phyloP scores from a whole-genome alignment of 2,113 vertebrate genomes.

The Benitochromis conjunctus region DNA sequence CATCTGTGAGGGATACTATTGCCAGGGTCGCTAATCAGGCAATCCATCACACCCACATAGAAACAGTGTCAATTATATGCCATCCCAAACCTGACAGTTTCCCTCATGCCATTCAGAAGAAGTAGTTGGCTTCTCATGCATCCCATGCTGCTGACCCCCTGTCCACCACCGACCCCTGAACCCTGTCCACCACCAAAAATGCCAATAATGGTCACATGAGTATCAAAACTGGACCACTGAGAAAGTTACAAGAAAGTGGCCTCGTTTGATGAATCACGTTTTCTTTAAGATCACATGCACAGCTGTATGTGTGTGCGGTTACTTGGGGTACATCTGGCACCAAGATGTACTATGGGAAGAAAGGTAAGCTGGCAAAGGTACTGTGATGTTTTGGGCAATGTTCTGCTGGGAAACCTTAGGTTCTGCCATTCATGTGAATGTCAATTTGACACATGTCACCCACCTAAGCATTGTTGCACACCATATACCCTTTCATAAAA shows the following conservation, averaged over 20 bases:
- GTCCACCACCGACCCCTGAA: neutral
- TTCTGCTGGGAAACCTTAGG: neutral
- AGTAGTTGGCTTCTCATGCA: neutral
- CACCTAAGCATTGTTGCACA: neutral
- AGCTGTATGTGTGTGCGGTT: neutral
- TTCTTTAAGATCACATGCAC: neutral
- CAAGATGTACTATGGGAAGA: neutral
- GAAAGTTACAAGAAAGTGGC: neutral
- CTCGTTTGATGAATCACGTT: neutral
- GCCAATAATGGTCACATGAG: neutral
- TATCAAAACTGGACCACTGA: neutral
- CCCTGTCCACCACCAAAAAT: neutral
- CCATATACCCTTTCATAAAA: neutral
- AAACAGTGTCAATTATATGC: conserved; percentile 81
- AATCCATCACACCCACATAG: conserved; percentile 85
- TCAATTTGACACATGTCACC: neutral
- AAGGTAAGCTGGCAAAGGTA: neutral
- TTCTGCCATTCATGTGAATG: neutral
- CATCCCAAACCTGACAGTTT: conserved; percentile 65
- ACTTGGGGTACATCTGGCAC: neutral
- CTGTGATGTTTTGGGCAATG: neutral
- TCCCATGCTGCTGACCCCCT: neutral
- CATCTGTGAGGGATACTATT: conserved; percentile 75
- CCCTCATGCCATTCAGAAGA: conserved; percentile 31
- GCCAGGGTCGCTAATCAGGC: conserved; percentile 79